Conservation (phyloP, 2,797 vertebrate species). For the Lindbergichthys nudifrons region DNA sequence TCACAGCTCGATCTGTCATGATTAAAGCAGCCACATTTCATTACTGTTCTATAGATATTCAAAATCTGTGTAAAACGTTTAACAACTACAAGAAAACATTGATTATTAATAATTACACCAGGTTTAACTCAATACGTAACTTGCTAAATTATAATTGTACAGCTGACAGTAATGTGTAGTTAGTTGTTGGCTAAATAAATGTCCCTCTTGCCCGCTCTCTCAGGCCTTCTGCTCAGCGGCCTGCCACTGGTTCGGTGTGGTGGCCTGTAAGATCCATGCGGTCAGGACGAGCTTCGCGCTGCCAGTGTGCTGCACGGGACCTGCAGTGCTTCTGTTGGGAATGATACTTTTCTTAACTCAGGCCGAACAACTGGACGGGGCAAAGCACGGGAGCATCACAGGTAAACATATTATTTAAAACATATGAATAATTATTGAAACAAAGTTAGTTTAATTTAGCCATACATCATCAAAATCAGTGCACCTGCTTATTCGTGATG, state of each 20-base stretch:
- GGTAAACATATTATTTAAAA: conserved; percentile 38
- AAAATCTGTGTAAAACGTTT: not conserved
- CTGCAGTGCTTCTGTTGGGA: conserved; percentile 79
- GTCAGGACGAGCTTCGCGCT: conserved; percentile 83
- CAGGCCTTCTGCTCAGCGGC: conserved; percentile 82
- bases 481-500: not conserved
- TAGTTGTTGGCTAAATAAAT: not conserved
- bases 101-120: not conserved
- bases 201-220: not conserved
- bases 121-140: not conserved
- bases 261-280: conserved; percentile 87
- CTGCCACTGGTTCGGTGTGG: conserved; percentile 88
- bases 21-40: not conserved
- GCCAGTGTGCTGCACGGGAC: conserved; percentile 80
- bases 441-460: not conserved
- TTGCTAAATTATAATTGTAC: not conserved
- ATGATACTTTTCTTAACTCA: conserved; percentile 76
- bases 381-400: accelerated
- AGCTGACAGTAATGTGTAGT: not conserved
- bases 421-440: not conserved
- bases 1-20: not conserved
- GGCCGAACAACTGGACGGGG: conserved; percentile 22
- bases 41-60: not conserved
- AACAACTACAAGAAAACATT: not conserved
- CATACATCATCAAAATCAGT: not conserved